Percentiles rank a stretch among this genome's conserved stretches.
These are phyloP conservation scores for Synergus gifuensis DNA, from an alignment of 2,888 invertebrate species.

Conservation along the genomic window DNA sequence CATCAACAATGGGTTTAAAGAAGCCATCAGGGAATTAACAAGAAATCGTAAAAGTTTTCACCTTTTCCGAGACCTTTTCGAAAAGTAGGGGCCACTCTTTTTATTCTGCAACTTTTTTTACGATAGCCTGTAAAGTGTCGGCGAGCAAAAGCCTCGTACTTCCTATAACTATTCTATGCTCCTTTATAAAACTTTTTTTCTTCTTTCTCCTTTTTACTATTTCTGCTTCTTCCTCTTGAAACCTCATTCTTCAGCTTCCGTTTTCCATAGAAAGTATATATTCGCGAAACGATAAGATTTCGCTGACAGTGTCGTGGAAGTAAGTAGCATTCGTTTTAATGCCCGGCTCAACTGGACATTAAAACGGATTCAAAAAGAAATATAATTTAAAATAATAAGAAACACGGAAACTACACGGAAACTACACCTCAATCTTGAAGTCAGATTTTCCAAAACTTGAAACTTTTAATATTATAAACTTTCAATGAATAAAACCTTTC, in stretches of 20 bases:
- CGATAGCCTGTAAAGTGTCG: no score
- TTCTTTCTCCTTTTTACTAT: neutral
- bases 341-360: neutral
- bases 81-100: no score
- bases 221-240: slow-evolving; percentile 4
- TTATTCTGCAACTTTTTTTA: neutral
- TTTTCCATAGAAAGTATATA: slow-evolving; percentile 12
- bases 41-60: no score
- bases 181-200: neutral
- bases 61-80: no score
- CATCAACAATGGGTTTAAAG: no score
- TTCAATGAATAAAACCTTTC: neutral
- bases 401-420: no score
- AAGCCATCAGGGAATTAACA: no score
- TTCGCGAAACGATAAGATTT: slow-evolving; percentile 38
- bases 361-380: no score
- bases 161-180: neutral
- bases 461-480: neutral
- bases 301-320: slow-evolving; percentile 24
- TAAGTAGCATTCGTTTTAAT: neutral
- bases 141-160: no score
- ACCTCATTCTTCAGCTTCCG: neutral
- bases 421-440: no score
- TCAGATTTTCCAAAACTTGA: no score
- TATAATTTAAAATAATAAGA: no score